Conservation (phyloP, 1,140 invertebrate genomes). For the Tetramorium alpestre region DNA sequence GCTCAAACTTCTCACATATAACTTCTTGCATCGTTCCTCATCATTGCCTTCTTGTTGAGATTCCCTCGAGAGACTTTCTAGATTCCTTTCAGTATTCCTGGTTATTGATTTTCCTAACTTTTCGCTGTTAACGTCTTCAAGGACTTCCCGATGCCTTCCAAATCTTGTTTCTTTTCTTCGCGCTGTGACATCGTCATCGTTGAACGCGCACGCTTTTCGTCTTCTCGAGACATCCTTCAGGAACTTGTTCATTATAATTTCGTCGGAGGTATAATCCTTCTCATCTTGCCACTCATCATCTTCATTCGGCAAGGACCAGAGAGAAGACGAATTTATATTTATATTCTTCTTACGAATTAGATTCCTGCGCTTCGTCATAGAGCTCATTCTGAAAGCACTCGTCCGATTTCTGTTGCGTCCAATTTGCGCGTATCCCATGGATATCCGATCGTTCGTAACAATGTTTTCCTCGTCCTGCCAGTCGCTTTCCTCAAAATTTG, state of each 20-base stretch:
- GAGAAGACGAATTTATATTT: background rate
- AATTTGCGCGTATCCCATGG: background rate
- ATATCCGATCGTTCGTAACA: background rate
- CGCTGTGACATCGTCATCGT: background rate
- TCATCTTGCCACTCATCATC: constrained; percentile 62
- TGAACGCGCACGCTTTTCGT: constrained; percentile 41
- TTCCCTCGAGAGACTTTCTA: constrained; percentile 74
- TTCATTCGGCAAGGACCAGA: background rate
- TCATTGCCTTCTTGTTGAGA: constrained; percentile 40
- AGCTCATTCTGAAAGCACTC: background rate
- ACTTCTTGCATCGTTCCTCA: background rate
- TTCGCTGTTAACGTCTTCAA: constrained; percentile 27
- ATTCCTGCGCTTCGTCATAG: background rate
- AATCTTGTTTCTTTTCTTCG: background rate
- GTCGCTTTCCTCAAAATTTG: constrained; percentile 32
- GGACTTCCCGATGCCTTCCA: constrained; percentile 13
- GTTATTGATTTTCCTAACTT: constrained; percentile 65
- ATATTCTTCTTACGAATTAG: background rate
- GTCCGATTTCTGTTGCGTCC: background rate
- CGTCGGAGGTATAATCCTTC: background rate
- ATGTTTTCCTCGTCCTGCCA: background rate
- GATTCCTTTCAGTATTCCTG: constrained; percentile 77
- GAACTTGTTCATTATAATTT: constrained; percentile 61
- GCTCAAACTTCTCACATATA: constrained; percentile 48
- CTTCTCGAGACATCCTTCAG: constrained; percentile 42